These are phyloP conservation scores for Argya squamiceps DNA, from an alignment of 2,797 vertebrate species.

Conservation along the genomic window DNA sequence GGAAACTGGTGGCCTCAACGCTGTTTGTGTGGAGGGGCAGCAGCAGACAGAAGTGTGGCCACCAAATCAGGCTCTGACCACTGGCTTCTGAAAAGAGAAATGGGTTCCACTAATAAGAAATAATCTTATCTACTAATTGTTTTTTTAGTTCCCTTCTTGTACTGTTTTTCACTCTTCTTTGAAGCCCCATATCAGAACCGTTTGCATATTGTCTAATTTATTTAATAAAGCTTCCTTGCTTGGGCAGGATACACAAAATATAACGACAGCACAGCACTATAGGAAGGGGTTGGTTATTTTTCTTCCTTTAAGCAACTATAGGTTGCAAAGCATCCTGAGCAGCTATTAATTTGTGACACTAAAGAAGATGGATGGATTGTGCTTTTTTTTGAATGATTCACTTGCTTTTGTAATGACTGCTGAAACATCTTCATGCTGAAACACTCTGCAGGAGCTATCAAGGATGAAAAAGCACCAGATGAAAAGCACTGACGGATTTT, in stretches of 20 bases:
- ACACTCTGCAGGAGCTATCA: not conserved
- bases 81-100: not conserved
- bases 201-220: not conserved
- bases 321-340: conserved; percentile 12
- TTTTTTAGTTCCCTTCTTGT: not conserved
- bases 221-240: not conserved
- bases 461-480: conserved; percentile 32
- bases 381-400: conserved; percentile 45
- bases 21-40: not conserved
- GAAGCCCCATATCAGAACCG: not conserved
- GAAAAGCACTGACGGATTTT: conserved; percentile 30
- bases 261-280: not conserved
- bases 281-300: conserved; percentile 15
- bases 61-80: not conserved
- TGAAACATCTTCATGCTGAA: conserved; percentile 43
- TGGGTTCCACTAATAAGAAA: not conserved
- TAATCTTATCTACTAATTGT: not conserved
- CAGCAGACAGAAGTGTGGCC: not conserved
- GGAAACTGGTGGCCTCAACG: not conserved
- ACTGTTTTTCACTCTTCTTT: not conserved
- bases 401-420: conserved; percentile 40
- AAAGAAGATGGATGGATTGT: conserved; percentile 37
- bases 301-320: conserved; percentile 24
- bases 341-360: conserved; percentile 56
- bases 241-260: not conserved